These are phyloP conservation scores for Lophura nycthemera DNA, from an alignment of 2,113 vertebrate genomes.

Conservation along the genomic window DNA sequence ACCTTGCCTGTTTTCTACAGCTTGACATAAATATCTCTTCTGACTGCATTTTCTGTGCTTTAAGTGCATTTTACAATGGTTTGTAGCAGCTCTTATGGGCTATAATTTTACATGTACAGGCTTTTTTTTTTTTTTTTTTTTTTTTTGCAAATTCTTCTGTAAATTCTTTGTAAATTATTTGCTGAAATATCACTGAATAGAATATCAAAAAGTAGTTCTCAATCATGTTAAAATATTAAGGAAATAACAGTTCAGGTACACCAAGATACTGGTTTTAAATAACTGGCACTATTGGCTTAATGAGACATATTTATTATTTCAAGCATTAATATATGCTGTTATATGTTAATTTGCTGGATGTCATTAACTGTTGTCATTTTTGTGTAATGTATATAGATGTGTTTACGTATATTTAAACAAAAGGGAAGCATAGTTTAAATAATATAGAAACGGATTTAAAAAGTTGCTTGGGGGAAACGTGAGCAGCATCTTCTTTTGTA, in stretches of 20 bases:
- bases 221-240: background rate
- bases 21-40: background rate
- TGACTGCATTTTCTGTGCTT: background rate
- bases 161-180: background rate
- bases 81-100: background rate
- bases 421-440: background rate
- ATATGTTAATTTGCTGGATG: background rate
- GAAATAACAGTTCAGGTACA: background rate
- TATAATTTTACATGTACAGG: background rate
- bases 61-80: background rate
- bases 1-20: background rate
- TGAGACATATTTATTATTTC: background rate
- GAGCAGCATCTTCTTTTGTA: background rate
- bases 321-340: background rate
- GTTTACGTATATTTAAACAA: background rate
- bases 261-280: background rate
- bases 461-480: background rate
- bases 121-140: background rate
- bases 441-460: background rate
- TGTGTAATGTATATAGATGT: fast-evolving
- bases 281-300: background rate
- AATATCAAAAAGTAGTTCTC: background rate
- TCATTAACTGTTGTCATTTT: background rate
- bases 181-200: background rate
- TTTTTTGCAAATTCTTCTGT: background rate